Percentiles rank a stretch among this genome's conserved stretches.
Conservation (phyloP, 2,797 vertebrate species). For the Sebastes minor region DNA sequence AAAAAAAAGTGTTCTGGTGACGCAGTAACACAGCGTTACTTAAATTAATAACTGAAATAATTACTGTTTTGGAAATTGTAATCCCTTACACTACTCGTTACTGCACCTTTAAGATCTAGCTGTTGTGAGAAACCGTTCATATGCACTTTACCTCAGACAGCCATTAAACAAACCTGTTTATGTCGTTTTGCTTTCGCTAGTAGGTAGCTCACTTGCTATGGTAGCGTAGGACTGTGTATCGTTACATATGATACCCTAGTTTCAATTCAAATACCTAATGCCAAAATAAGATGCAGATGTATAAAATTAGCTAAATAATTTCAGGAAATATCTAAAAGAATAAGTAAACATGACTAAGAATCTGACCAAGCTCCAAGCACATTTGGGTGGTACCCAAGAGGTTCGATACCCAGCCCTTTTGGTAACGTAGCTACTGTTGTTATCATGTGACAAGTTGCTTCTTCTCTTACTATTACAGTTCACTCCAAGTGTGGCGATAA, state of each 20-base stretch:
- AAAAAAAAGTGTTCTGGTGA: background rate
- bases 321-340: background rate
- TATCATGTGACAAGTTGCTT: background rate
- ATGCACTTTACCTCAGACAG: background rate
- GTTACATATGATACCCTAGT: background rate
- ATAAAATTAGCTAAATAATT: background rate
- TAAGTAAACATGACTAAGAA: background rate
- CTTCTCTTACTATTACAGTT: background rate
- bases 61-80: background rate
- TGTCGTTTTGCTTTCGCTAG: background rate
- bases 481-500: background rate
- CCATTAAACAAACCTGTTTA: background rate
- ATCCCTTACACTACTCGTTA: background rate
- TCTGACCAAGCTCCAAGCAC: background rate
- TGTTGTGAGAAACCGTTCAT: background rate
- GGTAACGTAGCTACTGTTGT: background rate
- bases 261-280: background rate
- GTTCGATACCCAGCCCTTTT: background rate
- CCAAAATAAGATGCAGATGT: background rate
- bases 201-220: background rate
- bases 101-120: background rate
- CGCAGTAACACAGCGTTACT: background rate
- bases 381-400: background rate
- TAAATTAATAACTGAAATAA: background rate
- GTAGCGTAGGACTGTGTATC: background rate